These are phyloP conservation scores for Aplysina aerophoba DNA, from an alignment of 37 sponge, comb jelly and placozoan genomes.

Conservation along the genomic window DNA sequence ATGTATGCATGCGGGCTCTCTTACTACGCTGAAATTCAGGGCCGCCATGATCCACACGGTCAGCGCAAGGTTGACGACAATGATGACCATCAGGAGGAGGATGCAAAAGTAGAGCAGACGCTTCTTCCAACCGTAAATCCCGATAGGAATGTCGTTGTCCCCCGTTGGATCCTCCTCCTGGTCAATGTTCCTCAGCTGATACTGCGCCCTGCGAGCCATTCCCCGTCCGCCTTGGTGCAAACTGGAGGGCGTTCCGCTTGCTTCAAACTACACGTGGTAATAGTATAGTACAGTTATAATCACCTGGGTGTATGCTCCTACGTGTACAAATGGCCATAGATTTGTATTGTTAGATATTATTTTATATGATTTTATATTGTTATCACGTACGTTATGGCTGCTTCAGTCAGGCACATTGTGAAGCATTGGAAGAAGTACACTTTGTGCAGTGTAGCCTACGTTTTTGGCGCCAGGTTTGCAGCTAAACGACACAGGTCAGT, in stretches of 20 bases:
- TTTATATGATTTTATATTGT: not conserved
- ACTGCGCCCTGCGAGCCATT: conserved; percentile 25
- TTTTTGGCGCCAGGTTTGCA: conserved; percentile 19
- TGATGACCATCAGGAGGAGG: conserved; percentile 63
- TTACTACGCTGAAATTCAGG: conserved; percentile 74
- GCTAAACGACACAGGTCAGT: conserved; percentile 63
- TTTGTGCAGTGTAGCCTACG: conserved; percentile 32
- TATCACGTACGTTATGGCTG: not conserved
- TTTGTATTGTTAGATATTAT: too few species aligned
- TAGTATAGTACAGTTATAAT: too few species aligned
- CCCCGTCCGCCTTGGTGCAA: too few species aligned
- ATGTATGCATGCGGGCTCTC: not conserved
- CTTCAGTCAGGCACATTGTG: conserved; percentile 2
- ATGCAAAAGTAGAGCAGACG: conserved; percentile 78
- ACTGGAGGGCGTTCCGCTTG: conserved; percentile 25
- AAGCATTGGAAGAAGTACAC: conserved; percentile 78
- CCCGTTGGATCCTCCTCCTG: not conserved
- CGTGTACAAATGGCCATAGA: too few species aligned
- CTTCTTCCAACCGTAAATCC: conserved; percentile 94
- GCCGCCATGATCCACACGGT: conserved; percentile 87
- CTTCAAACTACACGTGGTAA: too few species aligned
- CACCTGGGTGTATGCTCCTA: too few species aligned
- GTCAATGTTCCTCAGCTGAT: conserved; percentile 1
- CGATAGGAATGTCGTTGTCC: conserved; percentile 48
- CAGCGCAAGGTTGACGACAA: conserved; percentile 81